These are phyloP conservation scores for Antedon mediterranea DNA, from an alignment of 53 echinoderm and acorn worm species.

Conservation along the genomic window DNA sequence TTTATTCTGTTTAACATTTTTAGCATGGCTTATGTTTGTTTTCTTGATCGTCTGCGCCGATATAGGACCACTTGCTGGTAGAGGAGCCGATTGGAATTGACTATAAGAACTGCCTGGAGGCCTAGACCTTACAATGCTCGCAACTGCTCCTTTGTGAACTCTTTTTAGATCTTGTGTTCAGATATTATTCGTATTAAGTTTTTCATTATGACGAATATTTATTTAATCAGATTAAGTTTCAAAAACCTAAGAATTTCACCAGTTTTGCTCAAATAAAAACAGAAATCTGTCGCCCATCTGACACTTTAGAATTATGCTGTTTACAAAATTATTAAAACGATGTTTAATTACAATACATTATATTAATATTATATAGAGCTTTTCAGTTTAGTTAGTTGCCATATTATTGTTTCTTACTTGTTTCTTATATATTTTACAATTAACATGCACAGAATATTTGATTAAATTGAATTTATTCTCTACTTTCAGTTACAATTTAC, in stretches of 20 bases:
- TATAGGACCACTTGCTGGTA: neutral
- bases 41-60: neutral
- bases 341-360: too few species aligned
- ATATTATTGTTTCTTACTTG: too few species aligned
- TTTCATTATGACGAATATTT: neutral
- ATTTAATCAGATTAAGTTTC: neutral
- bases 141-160: neutral
- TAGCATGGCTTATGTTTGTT: neutral
- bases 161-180: neutral
- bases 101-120: neutral
- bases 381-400: too few species aligned
- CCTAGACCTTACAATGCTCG: neutral
- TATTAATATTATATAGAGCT: too few species aligned
- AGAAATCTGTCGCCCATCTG: neutral
- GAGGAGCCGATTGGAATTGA: neutral
- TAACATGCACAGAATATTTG: too few species aligned
- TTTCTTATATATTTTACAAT: too few species aligned
- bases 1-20: neutral
- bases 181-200: neutral
- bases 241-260: neutral
- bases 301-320: too few species aligned
- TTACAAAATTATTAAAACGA: too few species aligned
- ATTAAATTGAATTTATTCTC: too few species aligned
- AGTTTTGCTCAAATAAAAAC: neutral
- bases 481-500: neutral